Base-by-base conservation (phyloP, 2,797 vertebrate genomes). In the Neosilurus hyrtlii region DNA sequence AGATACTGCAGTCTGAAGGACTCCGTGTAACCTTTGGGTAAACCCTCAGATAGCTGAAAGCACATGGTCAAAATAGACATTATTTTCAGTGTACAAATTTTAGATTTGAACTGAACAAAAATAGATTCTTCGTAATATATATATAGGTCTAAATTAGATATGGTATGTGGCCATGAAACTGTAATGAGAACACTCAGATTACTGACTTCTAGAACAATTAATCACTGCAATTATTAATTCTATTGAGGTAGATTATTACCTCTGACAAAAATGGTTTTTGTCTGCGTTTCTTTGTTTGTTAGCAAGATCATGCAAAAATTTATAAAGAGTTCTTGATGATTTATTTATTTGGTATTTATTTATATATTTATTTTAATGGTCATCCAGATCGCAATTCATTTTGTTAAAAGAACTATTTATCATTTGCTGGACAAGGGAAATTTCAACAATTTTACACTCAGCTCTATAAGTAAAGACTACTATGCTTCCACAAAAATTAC, bases 1-100 rank as follows among this genome's bases (percentile, higher is more conserved):
- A 99, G 95, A 0, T 87, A 87, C 86, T 99, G 97, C 49, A 98
- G 90, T 76, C 93, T 93, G 86, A 96, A 98, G 0, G 96, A 96
- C 52, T 91, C 83, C 1, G 91, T 93, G 4, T 88, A 72, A 0
- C 79, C 86, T n/a, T 52, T 61, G 4, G 90, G 96, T 83, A 95
- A 94, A 62, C 37, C 86, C 71, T 70, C 76, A 54, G 95, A 95
- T 65, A 98, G 89, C 97, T 98, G 72, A 83, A 90, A 88, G 74
- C 85, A 43, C 35, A 74, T 54, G 0, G 79, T 52, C 2, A 63
- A 77, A 76, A 26, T 4, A 5, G 2, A 75, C 16, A 1, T 2
- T 14, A 59, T 49, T 20, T 49, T 62, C 26, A 62, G 7, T n/a
- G 10, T 62, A 7, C 54, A 12, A 22, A 35, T 35, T 57, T 6